Conservation (phyloP, 2,888 invertebrate genomes). For the Koerneria pararmatus region DNA sequence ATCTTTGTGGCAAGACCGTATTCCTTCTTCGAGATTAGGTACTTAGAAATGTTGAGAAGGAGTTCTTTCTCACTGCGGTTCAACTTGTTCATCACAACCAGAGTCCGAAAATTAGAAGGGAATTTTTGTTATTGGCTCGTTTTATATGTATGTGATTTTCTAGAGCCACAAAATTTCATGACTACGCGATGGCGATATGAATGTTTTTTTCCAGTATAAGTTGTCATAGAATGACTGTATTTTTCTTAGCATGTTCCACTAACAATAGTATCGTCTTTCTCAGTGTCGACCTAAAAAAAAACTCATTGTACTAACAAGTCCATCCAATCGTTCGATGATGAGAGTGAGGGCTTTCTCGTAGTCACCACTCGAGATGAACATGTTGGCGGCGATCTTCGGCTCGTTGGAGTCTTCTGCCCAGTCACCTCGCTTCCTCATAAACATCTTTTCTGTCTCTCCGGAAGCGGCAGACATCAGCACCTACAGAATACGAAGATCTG, state of each 20-base stretch:
- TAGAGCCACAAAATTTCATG: no score
- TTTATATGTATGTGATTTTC: no score
- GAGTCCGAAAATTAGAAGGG: conserved; percentile 71
- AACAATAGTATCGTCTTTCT: no score
- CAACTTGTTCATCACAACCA: conserved; percentile 80
- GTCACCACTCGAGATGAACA: conserved; percentile 88
- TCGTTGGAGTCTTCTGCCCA: conserved; percentile 92
- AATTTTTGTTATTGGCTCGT: conserved; percentile 14
- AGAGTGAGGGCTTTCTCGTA: conserved; percentile 78
- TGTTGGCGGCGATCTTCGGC: conserved; percentile 78
- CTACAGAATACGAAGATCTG: conserved; percentile 45
- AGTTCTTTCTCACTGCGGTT: conserved; percentile 78
- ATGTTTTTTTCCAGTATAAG: no score
- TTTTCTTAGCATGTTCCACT: no score
- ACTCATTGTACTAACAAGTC: conserved; percentile 64
- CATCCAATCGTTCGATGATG: conserved; percentile 80
- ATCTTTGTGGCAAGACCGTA: conserved; percentile 82
- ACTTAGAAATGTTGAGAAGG: conserved; percentile 73
- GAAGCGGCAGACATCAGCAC: conserved; percentile 66
- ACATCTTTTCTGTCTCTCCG: conserved; percentile 71
- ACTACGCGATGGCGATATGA: no score
- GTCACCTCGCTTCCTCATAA: conserved; percentile 87
- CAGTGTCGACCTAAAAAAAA: no score
- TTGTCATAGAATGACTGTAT: no score
- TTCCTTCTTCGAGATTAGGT: conserved; percentile 66